These are phyloP conservation scores for Takifugu flavidus DNA, from an alignment of 2,113 vertebrate species.

Conservation along the genomic window DNA sequence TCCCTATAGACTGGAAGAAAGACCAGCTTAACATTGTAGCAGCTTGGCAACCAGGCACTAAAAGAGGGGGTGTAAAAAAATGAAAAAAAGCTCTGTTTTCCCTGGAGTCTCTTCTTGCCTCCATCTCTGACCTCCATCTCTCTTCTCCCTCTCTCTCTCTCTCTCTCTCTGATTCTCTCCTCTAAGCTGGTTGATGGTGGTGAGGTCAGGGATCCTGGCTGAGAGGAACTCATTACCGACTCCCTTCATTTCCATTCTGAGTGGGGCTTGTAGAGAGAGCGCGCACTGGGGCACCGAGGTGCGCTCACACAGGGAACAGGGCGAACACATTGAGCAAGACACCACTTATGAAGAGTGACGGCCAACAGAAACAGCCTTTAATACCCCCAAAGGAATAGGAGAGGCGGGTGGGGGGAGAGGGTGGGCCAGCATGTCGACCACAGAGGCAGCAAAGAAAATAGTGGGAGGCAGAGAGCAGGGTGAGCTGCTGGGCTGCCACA, in stretches of 20 bases:
- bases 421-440: constrained; percentile 8
- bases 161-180: constrained; percentile 68
- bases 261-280: constrained; percentile 67
- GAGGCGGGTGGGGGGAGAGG: constrained; percentile 26
- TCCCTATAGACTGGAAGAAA: constrained; percentile 69
- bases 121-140: constrained; percentile 67
- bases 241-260: constrained; percentile 80
- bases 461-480: constrained; percentile 51
- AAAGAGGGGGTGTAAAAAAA: constrained; percentile 56
- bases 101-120: constrained; percentile 68
- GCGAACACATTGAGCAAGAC: constrained; percentile 74
- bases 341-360: constrained; percentile 75
- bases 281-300: constrained; percentile 63
- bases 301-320: constrained; percentile 64
- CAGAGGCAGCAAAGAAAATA: constrained; percentile 51
- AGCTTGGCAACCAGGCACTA: constrained; percentile 73
- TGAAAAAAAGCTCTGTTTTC: constrained; percentile 55
- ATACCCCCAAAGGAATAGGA: constrained; percentile 64
- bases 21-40: constrained; percentile 74
- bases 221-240: constrained; percentile 78
- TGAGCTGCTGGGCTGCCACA: constrained; percentile 64
- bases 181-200: constrained; percentile 69
- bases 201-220: constrained; percentile 71
- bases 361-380: constrained; percentile 75
- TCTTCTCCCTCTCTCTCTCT: constrained; percentile 63